These are phyloP conservation scores for Mantis religiosa DNA, from an alignment of 2,888 invertebrate genomes.

Conservation along the genomic window DNA sequence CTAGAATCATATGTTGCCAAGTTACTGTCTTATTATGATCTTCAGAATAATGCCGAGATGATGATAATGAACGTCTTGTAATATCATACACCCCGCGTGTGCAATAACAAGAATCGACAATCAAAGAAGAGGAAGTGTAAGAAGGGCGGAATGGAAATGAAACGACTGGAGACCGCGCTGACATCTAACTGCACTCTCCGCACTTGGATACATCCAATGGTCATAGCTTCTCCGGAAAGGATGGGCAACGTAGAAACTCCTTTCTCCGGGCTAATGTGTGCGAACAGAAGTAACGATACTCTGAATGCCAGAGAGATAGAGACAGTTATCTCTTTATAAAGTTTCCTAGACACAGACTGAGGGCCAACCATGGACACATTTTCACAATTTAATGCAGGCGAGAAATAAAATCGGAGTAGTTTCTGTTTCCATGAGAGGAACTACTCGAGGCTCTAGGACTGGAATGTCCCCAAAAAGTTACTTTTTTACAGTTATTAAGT, in stretches of 20 bases:
- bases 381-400: no score
- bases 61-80: no score
- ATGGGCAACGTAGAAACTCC: neutral
- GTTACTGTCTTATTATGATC: no score
- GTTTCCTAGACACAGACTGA: neutral
- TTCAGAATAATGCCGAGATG: no score
- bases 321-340: neutral
- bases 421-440: no score
- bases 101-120: neutral
- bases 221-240: neutral
- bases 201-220: neutral
- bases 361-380: neutral
- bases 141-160: neutral
- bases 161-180: neutral
- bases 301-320: neutral
- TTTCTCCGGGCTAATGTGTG: neutral
- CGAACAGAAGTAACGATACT: neutral
- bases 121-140: neutral
- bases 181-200: neutral
- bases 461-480: no score
- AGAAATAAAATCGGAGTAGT: no score
- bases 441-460: no score
- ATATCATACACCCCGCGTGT: no score
- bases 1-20: no score
- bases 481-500: no score